phyloP scores from a whole-genome alignment of 2,113 vertebrate genomes.

The Sminthopsis crassicaudata region DNA sequence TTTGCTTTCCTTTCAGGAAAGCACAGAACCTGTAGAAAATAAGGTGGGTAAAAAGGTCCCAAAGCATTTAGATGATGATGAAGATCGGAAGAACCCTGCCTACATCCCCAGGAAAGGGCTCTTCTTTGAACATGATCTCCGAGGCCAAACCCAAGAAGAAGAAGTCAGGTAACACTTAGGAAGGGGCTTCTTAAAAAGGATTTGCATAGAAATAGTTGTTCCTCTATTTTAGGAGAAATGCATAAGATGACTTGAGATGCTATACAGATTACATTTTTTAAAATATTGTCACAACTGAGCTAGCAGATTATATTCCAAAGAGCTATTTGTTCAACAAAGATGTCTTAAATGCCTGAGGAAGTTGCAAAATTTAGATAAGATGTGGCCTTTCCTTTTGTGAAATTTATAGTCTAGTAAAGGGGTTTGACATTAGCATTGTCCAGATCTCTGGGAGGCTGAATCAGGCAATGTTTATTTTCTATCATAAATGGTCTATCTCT shows the following conservation, averaged over 20 bases:
- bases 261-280: not conserved
- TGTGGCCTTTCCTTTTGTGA: not conserved
- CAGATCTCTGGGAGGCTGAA: not conserved
- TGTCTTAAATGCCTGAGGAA: not conserved
- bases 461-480: not conserved
- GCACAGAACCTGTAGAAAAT: conserved; percentile 94
- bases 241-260: not conserved
- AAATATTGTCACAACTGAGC: not conserved
- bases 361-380: not conserved
- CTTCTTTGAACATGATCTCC: conserved; percentile 98
- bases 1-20: conserved; percentile 87
- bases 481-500: not conserved
- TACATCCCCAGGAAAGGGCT: conserved; percentile 98
- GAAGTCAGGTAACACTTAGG: conserved; percentile 88
- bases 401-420: not conserved
- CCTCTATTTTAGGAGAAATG: not conserved
- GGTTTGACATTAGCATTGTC: not conserved
- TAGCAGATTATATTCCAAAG: not conserved
- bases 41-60: conserved; percentile 89
- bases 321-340: not conserved
- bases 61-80: conserved; percentile 96
- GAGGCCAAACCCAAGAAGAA: conserved; percentile 95
- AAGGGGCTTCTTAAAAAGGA: not conserved
- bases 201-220: not conserved
- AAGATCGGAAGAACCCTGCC: conserved; percentile 97